Evolutionary conservation across 1,140 invertebrate species (phyloP).

Genomic region (Drosophila elegans): DNA sequence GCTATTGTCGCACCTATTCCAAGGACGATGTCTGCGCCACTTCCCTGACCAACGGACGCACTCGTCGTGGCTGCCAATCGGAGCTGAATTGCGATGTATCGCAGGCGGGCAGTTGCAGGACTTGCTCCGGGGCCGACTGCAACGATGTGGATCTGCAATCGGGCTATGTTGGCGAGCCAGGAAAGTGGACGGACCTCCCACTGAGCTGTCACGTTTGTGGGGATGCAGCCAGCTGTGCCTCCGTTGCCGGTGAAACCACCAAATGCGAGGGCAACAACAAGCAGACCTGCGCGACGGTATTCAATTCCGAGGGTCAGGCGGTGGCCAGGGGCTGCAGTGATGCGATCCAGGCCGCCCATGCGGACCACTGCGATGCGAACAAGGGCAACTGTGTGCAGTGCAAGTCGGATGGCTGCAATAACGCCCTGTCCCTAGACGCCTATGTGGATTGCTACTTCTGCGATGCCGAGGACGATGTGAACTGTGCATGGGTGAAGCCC

Average conservation of each 20-base stretch:
- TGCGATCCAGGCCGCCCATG: constrained; percentile 32
- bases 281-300: constrained; percentile 72
- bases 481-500: constrained; percentile 40
- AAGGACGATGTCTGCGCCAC: constrained; percentile 60
- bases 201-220: constrained; percentile 58
- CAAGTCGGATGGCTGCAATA: constrained; percentile 77
- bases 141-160: constrained; percentile 53
- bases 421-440: constrained; percentile 31
- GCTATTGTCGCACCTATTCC: constrained; percentile 52
- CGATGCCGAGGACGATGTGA: constrained; percentile 52
- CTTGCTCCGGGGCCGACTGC: constrained; percentile 58
- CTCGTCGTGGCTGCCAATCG: constrained; percentile 66
- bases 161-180: constrained; percentile 64
- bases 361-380: constrained; percentile 61
- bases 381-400: constrained; percentile 55
- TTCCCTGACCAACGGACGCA: constrained; percentile 50
- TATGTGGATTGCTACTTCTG: constrained; percentile 75
- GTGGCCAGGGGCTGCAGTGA: constrained; percentile 72
- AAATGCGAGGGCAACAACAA: constrained; percentile 70
- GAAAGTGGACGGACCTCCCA: constrained; percentile 72
- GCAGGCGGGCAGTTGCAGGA: constrained; percentile 50
- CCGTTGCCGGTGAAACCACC: not conserved
- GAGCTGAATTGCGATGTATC: constrained; percentile 64
- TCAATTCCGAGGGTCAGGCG: constrained; percentile 43
- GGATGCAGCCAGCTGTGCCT: constrained; percentile 39